A percentile compares a stretch with the other conserved stretches of the same genome.
Evolutionary conservation across 2,113 vertebrate species (phyloP).

Genomic region (Microcebus jonahi): DNA sequence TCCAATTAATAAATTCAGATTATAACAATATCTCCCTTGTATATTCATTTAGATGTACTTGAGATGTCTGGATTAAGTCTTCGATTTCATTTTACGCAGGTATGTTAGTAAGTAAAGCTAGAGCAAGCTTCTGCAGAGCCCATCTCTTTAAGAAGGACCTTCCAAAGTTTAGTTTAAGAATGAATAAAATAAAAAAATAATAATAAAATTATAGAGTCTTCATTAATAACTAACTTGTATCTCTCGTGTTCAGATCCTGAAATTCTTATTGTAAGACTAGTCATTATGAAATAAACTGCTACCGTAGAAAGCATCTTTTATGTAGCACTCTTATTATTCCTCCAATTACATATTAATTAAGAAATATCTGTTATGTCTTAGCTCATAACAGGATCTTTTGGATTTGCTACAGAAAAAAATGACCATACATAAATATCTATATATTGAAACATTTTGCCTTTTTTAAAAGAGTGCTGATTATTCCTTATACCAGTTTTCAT

Average conservation of each 20-base stretch:
- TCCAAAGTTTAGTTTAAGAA: neutral
- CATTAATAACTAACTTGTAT: neutral
- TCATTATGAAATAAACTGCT: neutral
- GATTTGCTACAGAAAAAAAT: neutral
- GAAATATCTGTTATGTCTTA: neutral
- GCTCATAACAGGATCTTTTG: neutral
- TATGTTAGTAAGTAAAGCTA: neutral
- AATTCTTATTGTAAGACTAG: neutral
- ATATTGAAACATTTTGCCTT: neutral
- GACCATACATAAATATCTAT: neutral
- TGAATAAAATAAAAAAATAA: neutral
- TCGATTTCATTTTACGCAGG: neutral
- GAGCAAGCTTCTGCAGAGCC: neutral
- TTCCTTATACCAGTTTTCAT: neutral
- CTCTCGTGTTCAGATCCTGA: neutral
- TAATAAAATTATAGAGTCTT: neutral
- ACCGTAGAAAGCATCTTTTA: neutral
- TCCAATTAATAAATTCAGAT: neutral
- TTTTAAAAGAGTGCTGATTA: neutral
- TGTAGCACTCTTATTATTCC: neutral
- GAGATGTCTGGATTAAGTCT: neutral
- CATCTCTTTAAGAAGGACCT: neutral
- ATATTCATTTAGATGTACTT: neutral
- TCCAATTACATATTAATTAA: neutral
- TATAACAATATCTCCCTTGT: neutral